Evolutionary conservation across 2,113 vertebrate genomes (phyloP), one percentile per base, ranked within the genome.

Genomic region (Andinoacara biseriatus): DNA sequence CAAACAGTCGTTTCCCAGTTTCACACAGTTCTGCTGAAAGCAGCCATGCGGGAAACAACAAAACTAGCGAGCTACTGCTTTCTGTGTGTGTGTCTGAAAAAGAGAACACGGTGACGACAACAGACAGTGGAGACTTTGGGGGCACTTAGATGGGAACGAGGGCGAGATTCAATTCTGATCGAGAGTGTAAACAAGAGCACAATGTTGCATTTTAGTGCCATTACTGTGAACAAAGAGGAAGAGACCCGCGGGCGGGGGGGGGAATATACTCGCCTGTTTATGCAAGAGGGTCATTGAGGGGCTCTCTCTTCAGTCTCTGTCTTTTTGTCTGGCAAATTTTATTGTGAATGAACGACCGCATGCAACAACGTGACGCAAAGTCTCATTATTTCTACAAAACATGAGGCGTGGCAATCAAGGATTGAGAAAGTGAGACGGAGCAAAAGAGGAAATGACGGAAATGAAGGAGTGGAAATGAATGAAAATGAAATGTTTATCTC

Each of bases 191-290:
- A 93, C 81, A 87, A 83, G 63, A 79, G 60, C 84, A 81, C 83
- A 91, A 40, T 84, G 84, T 93, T 92, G 90, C 83, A 88, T 93
- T 90, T 92, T 76, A 63, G 85, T 87, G 78, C 29, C 82, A 87
- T 93, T 92, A 84, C 86, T 81, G 80, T 33, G 74, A 83, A 86
- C 79, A 86, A 88, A 93, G 80, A 72, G 85, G 58, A 46, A 80
- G 59, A 87, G 85, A 80, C 63, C 83, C 78, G 72, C 76, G 58
- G 38, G 38, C 60, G 3, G 31, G 35, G 56, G 65, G 81, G 67
- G 58, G 1, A 10, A 72, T 81, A 74, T 75, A 76, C 2, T 4
- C 0, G n/a, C 15, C 75, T 84, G 81, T 88, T 94, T 93, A 90
- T 90, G 86, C 84, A 86, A 88, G 82, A 87, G 81, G 90, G 87